Evolutionary conservation across 2,113 vertebrate genomes (phyloP).

Genomic region (Nasalis larvatus): DNA sequence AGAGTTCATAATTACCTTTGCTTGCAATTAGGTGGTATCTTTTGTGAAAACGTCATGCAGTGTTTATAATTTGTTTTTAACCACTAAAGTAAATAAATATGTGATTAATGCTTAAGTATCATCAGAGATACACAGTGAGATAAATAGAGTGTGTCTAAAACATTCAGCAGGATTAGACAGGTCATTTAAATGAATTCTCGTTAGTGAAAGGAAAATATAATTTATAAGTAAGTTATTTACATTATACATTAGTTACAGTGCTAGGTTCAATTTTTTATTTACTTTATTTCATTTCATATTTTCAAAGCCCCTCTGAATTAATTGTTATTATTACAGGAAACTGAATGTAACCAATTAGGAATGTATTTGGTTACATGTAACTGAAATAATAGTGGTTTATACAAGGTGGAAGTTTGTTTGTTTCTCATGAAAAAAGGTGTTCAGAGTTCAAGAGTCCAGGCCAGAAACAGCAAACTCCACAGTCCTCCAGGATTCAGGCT

Average conservation of each 20-base stretch:
- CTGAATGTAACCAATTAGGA: background rate
- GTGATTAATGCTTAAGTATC: background rate
- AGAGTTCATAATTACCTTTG: background rate
- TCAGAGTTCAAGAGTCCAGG: background rate
- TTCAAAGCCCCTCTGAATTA: background rate
- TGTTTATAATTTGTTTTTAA: slow-evolving; percentile 2
- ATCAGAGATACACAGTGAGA: background rate
- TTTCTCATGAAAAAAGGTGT: background rate
- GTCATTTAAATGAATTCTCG: background rate
- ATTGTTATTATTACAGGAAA: background rate
- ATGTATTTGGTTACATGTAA: background rate
- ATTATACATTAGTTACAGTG: background rate
- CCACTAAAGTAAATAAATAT: background rate
- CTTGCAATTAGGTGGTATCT: background rate
- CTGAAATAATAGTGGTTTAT: background rate
- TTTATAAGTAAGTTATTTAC: background rate
- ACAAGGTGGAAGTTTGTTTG: background rate
- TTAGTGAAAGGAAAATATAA: background rate
- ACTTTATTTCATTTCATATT: background rate
- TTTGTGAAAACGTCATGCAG: background rate
- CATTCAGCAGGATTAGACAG: background rate
- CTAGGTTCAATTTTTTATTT: background rate
- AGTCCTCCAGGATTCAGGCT: background rate
- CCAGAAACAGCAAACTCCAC: background rate
- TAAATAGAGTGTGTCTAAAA: background rate